phyloP scores from a whole-genome alignment of 2,113 vertebrate genomes.

The Marmota monax region DNA sequence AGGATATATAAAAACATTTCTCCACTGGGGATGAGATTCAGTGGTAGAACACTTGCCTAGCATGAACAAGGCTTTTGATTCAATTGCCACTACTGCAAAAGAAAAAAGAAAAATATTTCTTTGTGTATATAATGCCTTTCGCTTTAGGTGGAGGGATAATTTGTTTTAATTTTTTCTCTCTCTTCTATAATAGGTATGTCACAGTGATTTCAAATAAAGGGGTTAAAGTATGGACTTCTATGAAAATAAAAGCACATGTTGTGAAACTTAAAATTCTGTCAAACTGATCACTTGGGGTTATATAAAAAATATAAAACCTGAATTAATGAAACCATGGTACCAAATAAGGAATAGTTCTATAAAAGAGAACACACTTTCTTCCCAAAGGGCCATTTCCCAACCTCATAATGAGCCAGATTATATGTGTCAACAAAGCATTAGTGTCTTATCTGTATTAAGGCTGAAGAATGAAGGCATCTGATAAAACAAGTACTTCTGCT shows the following conservation, averaged over 20 bases:
- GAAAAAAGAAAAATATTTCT: no score
- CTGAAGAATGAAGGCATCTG: background rate
- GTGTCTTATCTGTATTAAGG: background rate
- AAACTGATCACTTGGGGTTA: slow-evolving; percentile 34
- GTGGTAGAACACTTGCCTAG: background rate
- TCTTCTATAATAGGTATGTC: background rate
- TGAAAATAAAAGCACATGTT: background rate
- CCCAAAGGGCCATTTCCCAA: background rate
- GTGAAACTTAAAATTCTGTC: slow-evolving; percentile 10
- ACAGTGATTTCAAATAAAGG: slow-evolving; percentile 26
- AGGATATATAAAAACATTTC: background rate
- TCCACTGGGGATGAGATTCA: background rate
- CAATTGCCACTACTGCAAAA: no score
- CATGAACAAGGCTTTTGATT: no score
- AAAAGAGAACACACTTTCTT: background rate
- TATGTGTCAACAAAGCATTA: background rate
- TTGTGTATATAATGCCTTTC: background rate
- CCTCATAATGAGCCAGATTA: background rate
- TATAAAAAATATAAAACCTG: background rate
- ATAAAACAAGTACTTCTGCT: background rate
- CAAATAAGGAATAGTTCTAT: background rate
- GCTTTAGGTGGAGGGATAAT: background rate
- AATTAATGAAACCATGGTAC: slow-evolving; percentile 33
- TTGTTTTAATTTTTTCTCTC: slow-evolving; percentile 32
- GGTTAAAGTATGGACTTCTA: background rate